Evolutionary conservation across 2,797 vertebrate genomes (phyloP).

Genomic region (Ambastaia sidthimunki): DNA sequence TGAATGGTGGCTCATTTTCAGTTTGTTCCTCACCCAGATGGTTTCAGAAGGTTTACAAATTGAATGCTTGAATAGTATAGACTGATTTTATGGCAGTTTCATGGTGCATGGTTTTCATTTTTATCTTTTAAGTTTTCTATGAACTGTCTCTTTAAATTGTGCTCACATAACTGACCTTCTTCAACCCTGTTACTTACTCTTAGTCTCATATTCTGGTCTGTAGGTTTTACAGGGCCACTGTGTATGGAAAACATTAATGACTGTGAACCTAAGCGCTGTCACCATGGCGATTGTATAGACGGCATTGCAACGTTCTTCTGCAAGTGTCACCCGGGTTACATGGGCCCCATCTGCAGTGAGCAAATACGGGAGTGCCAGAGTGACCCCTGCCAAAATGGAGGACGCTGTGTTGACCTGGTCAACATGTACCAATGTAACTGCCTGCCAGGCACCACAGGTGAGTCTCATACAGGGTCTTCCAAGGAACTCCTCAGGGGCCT

Average conservation of each 20-base stretch:
- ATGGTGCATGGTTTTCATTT: too few relatives aligned
- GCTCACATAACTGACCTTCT: background rate
- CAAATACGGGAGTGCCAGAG: constrained; percentile 92
- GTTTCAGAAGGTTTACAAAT: background rate
- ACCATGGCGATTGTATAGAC: constrained; percentile 88
- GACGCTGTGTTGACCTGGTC: constrained; percentile 88
- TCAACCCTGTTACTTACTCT: background rate
- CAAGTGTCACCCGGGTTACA: constrained; percentile 86
- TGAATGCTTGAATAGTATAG: background rate
- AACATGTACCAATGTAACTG: constrained; percentile 93
- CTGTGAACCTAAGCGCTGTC: constrained; percentile 89
- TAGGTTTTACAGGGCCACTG: constrained; percentile 86
- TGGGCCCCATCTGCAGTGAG: constrained; percentile 88
- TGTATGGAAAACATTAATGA: constrained; percentile 91
- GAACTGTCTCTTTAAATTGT: too few relatives aligned
- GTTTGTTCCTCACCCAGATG: background rate
- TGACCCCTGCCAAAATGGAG: constrained; percentile 90
- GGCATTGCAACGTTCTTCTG: constrained; percentile 89
- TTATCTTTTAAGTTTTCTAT: background rate
- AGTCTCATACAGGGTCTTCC: constrained; percentile 33
- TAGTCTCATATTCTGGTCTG: background rate
- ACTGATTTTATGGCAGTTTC: background rate
- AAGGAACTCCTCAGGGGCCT: background rate
- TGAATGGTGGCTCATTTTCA: too few relatives aligned
- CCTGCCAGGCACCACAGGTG: constrained; percentile 85